Percentiles rank a stretch among this genome's conserved stretches.
These are phyloP conservation scores for Caiman crocodilus DNA, from an alignment of 2,797 vertebrate species.

Conservation along the genomic window DNA sequence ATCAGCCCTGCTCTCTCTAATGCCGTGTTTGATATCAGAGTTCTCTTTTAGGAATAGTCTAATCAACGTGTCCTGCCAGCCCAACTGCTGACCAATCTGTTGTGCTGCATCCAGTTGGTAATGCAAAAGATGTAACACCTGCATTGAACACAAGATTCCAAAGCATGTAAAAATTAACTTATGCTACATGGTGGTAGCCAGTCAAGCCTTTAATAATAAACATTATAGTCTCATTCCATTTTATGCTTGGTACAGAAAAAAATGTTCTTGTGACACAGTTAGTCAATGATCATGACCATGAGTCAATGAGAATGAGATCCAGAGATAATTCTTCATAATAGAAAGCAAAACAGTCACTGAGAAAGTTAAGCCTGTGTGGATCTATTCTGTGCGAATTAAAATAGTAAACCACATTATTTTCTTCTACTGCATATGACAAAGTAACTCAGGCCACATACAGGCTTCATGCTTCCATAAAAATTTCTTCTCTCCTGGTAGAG, in stretches of 20 bases:
- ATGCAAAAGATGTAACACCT: conserved; percentile 94
- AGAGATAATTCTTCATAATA: not conserved
- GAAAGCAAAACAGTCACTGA: not conserved
- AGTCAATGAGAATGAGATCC: not conserved
- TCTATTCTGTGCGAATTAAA: not conserved
- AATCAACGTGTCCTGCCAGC: conserved; percentile 96
- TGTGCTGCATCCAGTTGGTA: conserved; percentile 89
- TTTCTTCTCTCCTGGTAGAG: not conserved
- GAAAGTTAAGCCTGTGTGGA: not conserved
- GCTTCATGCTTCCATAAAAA: not conserved
- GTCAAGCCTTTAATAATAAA: not conserved
- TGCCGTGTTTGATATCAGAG: conserved; percentile 57
- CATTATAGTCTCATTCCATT: not conserved
- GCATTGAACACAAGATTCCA: conserved; percentile 35
- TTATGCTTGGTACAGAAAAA: not conserved
- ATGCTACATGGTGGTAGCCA: not conserved
- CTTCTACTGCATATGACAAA: not conserved
- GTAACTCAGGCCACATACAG: not conserved
- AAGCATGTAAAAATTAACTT: not conserved
- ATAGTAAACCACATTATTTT: not conserved
- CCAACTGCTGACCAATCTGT: conserved; percentile 92
- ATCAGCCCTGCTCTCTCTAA: conserved; percentile 74
- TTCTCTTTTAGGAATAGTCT: conserved; percentile 88
- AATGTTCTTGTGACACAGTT: not conserved
- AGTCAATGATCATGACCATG: accelerated